These are phyloP conservation scores for Neosalanx taihuensis DNA, from an alignment of 2,797 vertebrate genomes.

Conservation along the genomic window DNA sequence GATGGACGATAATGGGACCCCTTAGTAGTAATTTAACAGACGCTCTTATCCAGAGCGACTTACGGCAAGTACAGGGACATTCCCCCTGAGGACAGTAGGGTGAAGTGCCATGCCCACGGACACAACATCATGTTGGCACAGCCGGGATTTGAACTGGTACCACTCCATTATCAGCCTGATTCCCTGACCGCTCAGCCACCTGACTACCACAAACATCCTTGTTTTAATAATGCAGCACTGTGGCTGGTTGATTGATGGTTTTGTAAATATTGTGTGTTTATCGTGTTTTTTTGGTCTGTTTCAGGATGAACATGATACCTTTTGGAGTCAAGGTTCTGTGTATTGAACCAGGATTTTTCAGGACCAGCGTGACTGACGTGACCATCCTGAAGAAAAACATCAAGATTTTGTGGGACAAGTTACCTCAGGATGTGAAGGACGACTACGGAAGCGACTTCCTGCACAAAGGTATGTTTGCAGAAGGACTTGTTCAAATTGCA, in stretches of 20 bases:
- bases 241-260: neutral
- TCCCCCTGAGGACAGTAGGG: too few relatives aligned
- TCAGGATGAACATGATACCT: slow-evolving; percentile 45
- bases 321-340: slow-evolving; percentile 61
- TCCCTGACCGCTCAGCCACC: too few relatives aligned
- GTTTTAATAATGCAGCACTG: too few relatives aligned
- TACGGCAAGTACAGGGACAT: too few relatives aligned
- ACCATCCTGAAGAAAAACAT: slow-evolving; percentile 17
- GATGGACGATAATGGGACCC: too few relatives aligned
- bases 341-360: slow-evolving; percentile 62
- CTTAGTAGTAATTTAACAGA: too few relatives aligned
- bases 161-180: too few relatives aligned
- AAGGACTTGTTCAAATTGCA: neutral
- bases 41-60: too few relatives aligned
- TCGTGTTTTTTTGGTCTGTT: neutral
- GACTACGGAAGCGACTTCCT: slow-evolving; percentile 53
- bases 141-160: too few relatives aligned
- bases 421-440: slow-evolving; percentile 52
- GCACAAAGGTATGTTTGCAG: slow-evolving; percentile 34
- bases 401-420: slow-evolving; percentile 41
- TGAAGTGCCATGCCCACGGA: too few relatives aligned
- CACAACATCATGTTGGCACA: too few relatives aligned
- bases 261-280: neutral
- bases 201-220: too few relatives aligned
- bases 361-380: slow-evolving; percentile 39